Conservation (phyloP, 2,888 invertebrate species). For the Athalia cordata region DNA sequence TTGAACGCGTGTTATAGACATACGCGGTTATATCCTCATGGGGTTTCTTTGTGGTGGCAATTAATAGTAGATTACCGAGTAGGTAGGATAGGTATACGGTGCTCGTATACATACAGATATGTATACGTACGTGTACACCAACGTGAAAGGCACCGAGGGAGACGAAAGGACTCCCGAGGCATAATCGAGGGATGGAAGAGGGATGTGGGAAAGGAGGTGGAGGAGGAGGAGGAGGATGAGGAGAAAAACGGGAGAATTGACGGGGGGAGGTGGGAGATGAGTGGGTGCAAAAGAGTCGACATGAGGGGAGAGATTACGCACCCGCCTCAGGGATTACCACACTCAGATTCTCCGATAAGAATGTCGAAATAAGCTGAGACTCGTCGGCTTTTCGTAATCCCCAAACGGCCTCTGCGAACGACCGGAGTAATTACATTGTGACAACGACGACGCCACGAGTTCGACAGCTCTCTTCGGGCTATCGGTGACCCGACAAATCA, state of each 20-base stretch:
- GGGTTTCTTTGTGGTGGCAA: constrained; percentile 69
- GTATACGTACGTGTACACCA: too few relatives aligned
- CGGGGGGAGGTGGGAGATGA: constrained; percentile 49
- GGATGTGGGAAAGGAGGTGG: constrained; percentile 46
- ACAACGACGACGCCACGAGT: constrained; percentile 50
- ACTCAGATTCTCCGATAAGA: constrained; percentile 72
- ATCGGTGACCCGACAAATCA: constrained; percentile 8
- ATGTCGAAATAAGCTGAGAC: constrained; percentile 71
- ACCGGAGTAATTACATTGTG: constrained; percentile 71
- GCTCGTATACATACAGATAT: too few relatives aligned
- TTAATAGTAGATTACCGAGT: constrained; percentile 72
- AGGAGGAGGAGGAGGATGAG: constrained; percentile 51
- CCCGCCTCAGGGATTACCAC: constrained; percentile 70
- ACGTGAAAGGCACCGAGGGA: constrained; percentile 36
- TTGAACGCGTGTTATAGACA: constrained; percentile 48
- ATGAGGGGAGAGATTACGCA: constrained; percentile 66
- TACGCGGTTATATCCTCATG: constrained; percentile 50
- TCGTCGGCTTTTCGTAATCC: constrained; percentile 62
- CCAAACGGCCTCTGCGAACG: constrained; percentile 56
- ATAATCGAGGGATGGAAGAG: constrained; percentile 34
- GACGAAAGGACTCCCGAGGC: constrained; percentile 30
- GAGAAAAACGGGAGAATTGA: constrained; percentile 41
- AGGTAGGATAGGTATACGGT: constrained; percentile 34
- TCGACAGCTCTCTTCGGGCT: constrained; percentile 20
- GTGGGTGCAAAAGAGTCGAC: background rate